These are phyloP conservation scores for Diacarnus erythraeanus DNA, from an alignment of 37 sponge, comb jelly and placozoan genomes.

Conservation along the genomic window DNA sequence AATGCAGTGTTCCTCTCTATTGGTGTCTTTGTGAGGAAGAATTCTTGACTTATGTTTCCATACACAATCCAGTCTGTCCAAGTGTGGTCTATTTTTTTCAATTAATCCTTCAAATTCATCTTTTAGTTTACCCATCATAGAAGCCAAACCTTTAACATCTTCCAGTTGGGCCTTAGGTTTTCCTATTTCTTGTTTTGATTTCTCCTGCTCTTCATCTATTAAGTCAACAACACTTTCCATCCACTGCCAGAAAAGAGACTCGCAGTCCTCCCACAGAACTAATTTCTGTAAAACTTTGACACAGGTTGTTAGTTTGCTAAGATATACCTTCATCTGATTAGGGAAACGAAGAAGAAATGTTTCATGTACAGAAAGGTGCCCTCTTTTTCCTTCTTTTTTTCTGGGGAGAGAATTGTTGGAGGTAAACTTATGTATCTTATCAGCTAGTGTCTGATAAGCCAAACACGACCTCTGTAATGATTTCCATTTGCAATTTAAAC, in stretches of 20 bases:
- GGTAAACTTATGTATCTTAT: conserved; percentile 10
- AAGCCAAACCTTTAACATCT: not conserved
- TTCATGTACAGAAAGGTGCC: conserved; percentile 37
- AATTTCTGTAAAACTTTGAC: conserved; percentile 24
- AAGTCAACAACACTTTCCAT: conserved; percentile 69
- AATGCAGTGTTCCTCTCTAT: not conserved
- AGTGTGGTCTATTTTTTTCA: conserved; percentile 14
- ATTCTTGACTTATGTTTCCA: conserved; percentile 14
- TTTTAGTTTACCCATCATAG: not conserved
- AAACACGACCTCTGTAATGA: not conserved
- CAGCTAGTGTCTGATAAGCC: conserved; percentile 18
- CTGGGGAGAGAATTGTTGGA: not conserved
- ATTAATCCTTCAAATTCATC: conserved; percentile 7
- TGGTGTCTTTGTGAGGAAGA: not conserved
- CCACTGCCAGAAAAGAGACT: conserved; percentile 68
- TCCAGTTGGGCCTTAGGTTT: not conserved
- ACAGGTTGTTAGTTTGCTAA: conserved; percentile 20
- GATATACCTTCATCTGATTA: conserved; percentile 24
- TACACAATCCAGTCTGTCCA: conserved; percentile 9
- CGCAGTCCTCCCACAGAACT: conserved; percentile 41
- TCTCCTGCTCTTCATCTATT: conserved; percentile 20
- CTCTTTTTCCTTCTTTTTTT: not conserved
- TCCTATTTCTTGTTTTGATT: not conserved
- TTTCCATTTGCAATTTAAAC: conserved; percentile 4
- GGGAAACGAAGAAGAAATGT: conserved; percentile 41